A percentile compares a stretch with the other conserved stretches of the same genome.
These are phyloP conservation scores for Lepas anatifera DNA, from an alignment of 2,888 invertebrate genomes.

Conservation along the genomic window DNA sequence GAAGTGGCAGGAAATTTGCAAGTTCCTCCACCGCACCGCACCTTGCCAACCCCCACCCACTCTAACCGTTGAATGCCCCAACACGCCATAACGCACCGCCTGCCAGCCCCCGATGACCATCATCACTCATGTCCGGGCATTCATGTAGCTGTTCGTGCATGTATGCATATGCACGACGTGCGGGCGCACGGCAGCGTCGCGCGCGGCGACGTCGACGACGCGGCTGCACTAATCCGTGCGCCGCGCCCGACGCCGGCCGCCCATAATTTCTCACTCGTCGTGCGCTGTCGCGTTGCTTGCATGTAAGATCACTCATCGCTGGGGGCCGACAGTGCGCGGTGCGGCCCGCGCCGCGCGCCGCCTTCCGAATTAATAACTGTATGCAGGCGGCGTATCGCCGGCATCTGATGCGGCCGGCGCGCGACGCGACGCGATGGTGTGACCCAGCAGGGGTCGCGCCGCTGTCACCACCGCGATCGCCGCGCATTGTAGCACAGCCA, in stretches of 20 bases:
- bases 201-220: background rate
- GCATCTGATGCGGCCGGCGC: background rate
- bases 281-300: background rate
- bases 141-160: background rate
- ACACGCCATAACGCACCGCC: too few species aligned
- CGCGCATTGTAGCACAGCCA: background rate
- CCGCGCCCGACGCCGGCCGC: background rate
- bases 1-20: background rate
- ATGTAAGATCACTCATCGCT: slow-evolving; percentile 9
- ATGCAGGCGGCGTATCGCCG: background rate
- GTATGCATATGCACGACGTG: too few species aligned
- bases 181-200: background rate
- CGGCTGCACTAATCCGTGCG: background rate
- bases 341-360: background rate
- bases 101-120: too few species aligned
- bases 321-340: too few species aligned
- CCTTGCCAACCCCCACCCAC: background rate
- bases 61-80: too few species aligned
- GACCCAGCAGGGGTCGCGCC: background rate
- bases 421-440: too few species aligned
- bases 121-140: background rate
- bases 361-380: slow-evolving; percentile 11
- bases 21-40: background rate
- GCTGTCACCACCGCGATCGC: background rate
- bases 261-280: background rate